These are phyloP conservation scores for Tigriopus japonicus DNA, from an alignment of 1,140 invertebrate species.

Conservation along the genomic window DNA sequence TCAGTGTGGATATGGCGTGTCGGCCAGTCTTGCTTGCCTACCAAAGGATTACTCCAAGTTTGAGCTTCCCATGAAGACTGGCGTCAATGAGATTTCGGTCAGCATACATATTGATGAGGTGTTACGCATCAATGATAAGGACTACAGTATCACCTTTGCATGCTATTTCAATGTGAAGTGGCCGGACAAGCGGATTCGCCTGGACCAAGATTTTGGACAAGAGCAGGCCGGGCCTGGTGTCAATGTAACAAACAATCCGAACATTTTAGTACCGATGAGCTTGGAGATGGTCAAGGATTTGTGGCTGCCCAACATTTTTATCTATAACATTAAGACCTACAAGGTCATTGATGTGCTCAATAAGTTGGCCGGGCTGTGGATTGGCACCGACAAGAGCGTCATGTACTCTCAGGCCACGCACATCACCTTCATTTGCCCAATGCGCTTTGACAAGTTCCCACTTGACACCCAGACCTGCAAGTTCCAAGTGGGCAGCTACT, in stretches of 20 bases:
- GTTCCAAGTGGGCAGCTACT: constrained; percentile 13
- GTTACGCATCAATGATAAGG: constrained; percentile 13
- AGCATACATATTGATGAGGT: constrained; percentile 10
- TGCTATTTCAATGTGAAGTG: constrained; percentile 14
- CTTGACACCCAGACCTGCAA: constrained; percentile 13
- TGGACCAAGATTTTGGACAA: constrained; percentile 7
- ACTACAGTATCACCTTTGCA: constrained; percentile 15
- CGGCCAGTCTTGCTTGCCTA: not conserved
- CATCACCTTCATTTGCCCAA: constrained; percentile 15
- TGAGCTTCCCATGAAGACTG: constrained; percentile 14
- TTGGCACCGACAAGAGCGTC: constrained; percentile 10
- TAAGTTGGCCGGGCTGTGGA: constrained; percentile 13
- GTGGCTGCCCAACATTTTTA: constrained; percentile 14
- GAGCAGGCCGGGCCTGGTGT: constrained; percentile 1
- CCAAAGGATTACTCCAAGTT: constrained; percentile 14
- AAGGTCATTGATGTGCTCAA: constrained; percentile 13
- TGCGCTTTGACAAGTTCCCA: constrained; percentile 15
- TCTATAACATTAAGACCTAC: constrained; percentile 14
- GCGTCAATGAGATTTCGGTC: constrained; percentile 7
- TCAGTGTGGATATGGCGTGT: too few species aligned
- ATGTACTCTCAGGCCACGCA: constrained; percentile 13
- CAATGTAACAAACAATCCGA: constrained; percentile 7
- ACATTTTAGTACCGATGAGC: constrained; percentile 13
- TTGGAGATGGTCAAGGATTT: constrained; percentile 13
- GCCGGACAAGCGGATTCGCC: constrained; percentile 4